Conservation (phyloP, 2,888 invertebrate genomes). For the Amiota mariae region DNA sequence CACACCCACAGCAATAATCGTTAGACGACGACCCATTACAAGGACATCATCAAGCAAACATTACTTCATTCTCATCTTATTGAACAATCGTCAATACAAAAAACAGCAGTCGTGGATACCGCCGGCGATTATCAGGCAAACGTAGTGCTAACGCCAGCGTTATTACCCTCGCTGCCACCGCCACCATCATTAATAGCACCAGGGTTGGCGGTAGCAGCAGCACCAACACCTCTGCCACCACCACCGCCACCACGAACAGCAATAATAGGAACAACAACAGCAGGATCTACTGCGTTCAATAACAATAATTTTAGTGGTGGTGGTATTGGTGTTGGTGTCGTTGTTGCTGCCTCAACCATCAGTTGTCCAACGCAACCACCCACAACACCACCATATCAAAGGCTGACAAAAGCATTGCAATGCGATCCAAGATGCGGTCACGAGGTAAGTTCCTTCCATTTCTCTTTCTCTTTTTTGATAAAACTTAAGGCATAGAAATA, state of each 20-base stretch:
- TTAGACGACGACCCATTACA: neutral
- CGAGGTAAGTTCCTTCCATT: conserved; percentile 69
- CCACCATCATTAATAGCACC: conserved; percentile 41
- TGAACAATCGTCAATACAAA: conserved; percentile 43
- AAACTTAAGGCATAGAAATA: no score
- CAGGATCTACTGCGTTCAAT: neutral
- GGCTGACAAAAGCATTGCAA: conserved; percentile 75
- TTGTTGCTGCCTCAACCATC: conserved; percentile 49
- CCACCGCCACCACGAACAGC: conserved; percentile 44
- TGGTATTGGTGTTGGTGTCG: conserved; percentile 10
- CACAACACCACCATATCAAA: conserved; percentile 75
- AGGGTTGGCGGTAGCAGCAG: neutral
- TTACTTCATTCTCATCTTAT: conserved; percentile 13
- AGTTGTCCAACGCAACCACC: conserved; percentile 63
- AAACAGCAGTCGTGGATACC: conserved; percentile 74
- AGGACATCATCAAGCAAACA: neutral
- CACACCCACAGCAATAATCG: conserved; percentile 16
- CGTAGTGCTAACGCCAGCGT: conserved; percentile 57
- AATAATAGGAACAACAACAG: neutral
- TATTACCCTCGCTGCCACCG: conserved; percentile 44
- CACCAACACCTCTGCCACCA: conserved; percentile 47
- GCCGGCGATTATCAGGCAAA: conserved; percentile 69
- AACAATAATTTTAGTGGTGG: neutral
- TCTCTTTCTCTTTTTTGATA: conserved; percentile 27
- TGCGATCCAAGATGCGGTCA: conserved; percentile 75